Evolutionary conservation across 2,797 vertebrate species (phyloP), one percentile per base, ranked within the genome.

Genomic region (Pseudochaenichthys georgianus): DNA sequence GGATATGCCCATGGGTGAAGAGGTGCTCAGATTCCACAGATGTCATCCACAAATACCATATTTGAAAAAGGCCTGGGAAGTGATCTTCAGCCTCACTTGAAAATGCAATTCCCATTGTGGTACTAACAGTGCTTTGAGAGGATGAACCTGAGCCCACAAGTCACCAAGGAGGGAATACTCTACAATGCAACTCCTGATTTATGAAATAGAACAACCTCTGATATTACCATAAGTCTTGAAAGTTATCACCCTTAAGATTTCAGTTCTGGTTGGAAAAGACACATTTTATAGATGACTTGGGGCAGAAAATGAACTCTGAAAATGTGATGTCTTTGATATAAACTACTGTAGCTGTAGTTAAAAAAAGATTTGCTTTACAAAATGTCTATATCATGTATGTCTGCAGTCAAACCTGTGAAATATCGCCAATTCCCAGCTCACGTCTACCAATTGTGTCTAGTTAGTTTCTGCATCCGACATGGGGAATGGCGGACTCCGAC

Each of bases 51-150:
- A 81, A 81, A 80, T 70, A 66, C 43, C 78, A 73, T 75, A 76
- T 82, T 85, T 86, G 64, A 77, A 80, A 48, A 78, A 65, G 59
- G 69, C 73, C 5, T 28, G 70, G 71, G 76, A 87, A 62, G 60
- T 65, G 70, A 84, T 87, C 83, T 84, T 82, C 55, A 78, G 70
- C 62, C 70, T 82, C 73, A 73, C 62, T 83, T 51, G 8, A 81
- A 83, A 84, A 87, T 83, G 77, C 73, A 86, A 41, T 80, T 85
- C 72, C 77, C 81, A 69, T 68, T 75, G 81, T 74, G 76, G 77
- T 59, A 64, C 75, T 64, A 75, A 73, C 70, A 70, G 63, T 34
- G 38, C 3, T 1, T 38, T 16, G 43, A 77, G 69, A 69, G 64
- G 60, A 78, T 73, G 79, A 78, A 80, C 47, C 71, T 46, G 48